Evolutionary conservation across 2,797 vertebrate genomes (phyloP).

Genomic region (Euphonia xanthogaster): DNA sequence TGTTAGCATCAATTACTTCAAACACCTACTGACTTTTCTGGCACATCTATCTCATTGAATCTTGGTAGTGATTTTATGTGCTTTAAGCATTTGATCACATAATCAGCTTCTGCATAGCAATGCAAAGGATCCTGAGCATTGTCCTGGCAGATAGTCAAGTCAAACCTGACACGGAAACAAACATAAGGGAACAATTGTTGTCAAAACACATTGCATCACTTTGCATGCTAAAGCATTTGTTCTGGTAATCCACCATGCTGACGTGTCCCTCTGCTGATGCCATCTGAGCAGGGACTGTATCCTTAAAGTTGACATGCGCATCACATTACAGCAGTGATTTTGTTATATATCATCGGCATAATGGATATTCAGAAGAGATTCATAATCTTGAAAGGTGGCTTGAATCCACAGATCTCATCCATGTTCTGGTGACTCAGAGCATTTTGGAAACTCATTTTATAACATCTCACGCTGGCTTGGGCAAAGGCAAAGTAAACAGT

Average conservation of each 20-base stretch:
- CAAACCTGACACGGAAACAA: constrained; percentile 49
- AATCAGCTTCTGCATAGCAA: constrained; percentile 34
- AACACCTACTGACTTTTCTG: constrained; percentile 55
- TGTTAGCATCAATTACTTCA: constrained; percentile 8
- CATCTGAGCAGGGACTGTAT: not conserved
- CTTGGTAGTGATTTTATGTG: constrained; percentile 5
- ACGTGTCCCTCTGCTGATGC: constrained; percentile 38
- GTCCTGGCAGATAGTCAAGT: constrained; percentile 10
- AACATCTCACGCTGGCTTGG: constrained; percentile 32
- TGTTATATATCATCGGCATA: constrained; percentile 33
- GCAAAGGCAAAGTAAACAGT: constrained; percentile 43
- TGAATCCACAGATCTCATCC: constrained; percentile 29
- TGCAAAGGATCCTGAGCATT: not conserved
- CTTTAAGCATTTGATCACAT: constrained; percentile 54
- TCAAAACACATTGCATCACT: constrained; percentile 57
- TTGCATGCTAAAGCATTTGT: constrained; percentile 44
- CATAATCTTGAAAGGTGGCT: constrained; percentile 54
- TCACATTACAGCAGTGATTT: constrained; percentile 43
- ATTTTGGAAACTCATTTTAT: constrained; percentile 50
- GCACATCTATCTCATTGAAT: constrained; percentile 23
- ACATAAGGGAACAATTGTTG: constrained; percentile 48
- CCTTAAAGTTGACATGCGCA: constrained; percentile 24
- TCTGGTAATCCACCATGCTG: constrained; percentile 65
- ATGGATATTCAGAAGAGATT: constrained; percentile 47
- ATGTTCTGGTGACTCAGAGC: constrained; percentile 47